A percentile compares a stretch with the other conserved stretches of the same genome.
Conservation (phyloP, 2,888 invertebrate species). For the Andrena bucephala region DNA sequence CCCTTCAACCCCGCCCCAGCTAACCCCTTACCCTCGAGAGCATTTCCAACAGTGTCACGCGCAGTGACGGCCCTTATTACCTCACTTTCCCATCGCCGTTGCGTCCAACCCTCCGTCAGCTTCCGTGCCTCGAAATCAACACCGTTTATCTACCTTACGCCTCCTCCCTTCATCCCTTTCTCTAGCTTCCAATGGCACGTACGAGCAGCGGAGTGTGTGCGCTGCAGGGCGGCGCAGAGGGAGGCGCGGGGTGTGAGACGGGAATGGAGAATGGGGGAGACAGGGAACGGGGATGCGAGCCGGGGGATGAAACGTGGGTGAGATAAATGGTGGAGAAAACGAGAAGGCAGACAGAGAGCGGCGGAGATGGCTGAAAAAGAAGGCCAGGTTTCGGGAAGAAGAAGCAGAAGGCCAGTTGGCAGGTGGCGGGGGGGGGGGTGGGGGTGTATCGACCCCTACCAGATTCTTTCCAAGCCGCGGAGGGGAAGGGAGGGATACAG, state of each 20-base stretch:
- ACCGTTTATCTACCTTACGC: conserved; percentile 22
- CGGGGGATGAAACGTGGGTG: background rate
- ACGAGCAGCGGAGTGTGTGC: conserved; percentile 41
- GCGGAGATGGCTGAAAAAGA: conserved; percentile 4
- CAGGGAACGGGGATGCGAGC: background rate
- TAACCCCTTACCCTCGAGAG: conserved; percentile 4
- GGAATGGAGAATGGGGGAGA: conserved; percentile 41
- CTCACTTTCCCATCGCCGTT: conserved; percentile 13
- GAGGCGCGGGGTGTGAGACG: conserved; percentile 35
- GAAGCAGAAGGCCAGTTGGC: conserved; percentile 11
- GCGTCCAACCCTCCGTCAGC: background rate
- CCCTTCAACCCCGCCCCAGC: background rate
- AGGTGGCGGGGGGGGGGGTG: conserved; percentile 36
- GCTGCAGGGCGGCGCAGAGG: conserved; percentile 45
- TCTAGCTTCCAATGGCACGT: background rate
- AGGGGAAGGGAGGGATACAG: background rate
- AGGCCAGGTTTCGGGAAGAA: background rate
- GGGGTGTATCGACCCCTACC: conserved; percentile 81
- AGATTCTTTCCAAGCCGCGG: conserved; percentile 75
- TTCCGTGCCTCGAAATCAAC: conserved; percentile 8
- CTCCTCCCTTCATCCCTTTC: conserved; percentile 11
- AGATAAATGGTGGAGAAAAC: conserved; percentile 38
- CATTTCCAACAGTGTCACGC: conserved; percentile 37
- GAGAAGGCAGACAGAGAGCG: conserved; percentile 6
- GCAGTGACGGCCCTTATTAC: conserved; percentile 41